phyloP scores from a whole-genome alignment of 2,113 vertebrate genomes.

The Dissostichus mawsoni region DNA sequence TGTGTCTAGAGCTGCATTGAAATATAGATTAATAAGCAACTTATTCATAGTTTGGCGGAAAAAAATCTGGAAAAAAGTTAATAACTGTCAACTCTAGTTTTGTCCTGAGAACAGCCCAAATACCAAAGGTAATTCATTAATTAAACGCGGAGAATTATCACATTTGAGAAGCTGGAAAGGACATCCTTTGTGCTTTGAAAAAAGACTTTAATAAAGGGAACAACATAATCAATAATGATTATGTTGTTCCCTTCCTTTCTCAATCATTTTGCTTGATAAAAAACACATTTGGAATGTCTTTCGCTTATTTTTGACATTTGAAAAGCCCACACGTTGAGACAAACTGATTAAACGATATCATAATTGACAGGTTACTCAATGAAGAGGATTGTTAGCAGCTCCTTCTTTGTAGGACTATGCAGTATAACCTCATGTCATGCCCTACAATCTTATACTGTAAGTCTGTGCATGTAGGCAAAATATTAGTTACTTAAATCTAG shows the following conservation, averaged over 20 bases:
- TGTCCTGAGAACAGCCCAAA: neutral
- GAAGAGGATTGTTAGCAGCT: neutral
- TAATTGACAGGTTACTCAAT: neutral
- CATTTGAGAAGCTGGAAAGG: neutral
- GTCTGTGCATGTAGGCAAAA: no score
- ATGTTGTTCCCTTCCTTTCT: neutral
- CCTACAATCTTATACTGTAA: no score
- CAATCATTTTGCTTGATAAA: neutral
- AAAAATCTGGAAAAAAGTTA: neutral
- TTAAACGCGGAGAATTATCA: no score
- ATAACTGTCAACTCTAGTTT: no score
- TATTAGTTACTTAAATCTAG: no score
- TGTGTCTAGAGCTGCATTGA: no score
- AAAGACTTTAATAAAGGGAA: neutral
- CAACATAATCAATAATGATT: neutral
- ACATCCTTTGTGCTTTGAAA: neutral
- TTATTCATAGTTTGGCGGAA: neutral
- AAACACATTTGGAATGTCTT: neutral
- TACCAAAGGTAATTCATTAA: neutral
- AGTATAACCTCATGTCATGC: no score
- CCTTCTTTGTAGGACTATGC: no score
- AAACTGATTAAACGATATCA: neutral
- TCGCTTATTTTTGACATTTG: slow-evolving; percentile 30
- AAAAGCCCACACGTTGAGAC: slow-evolving; percentile 18
- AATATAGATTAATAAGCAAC: no score